These are phyloP conservation scores for Cyprinodon brontotheroides DNA, from an alignment of 2,113 vertebrate genomes.

Conservation along the genomic window DNA sequence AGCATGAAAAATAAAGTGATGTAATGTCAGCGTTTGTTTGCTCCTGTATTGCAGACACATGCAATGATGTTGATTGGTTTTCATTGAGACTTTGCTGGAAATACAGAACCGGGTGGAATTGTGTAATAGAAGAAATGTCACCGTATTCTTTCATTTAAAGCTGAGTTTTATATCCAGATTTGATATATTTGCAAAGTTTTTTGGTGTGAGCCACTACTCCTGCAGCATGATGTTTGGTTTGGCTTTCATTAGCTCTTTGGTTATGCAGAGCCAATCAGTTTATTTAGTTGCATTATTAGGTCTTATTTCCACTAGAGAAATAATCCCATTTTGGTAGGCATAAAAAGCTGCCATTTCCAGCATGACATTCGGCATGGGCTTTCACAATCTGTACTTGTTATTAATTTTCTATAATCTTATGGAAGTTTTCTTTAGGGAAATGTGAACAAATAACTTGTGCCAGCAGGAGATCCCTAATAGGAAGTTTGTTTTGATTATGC, in stretches of 20 bases:
- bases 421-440: neutral
- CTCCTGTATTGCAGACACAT: neutral
- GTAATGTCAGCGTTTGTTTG: neutral
- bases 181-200: slow-evolving; percentile 16
- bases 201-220: slow-evolving; percentile 15
- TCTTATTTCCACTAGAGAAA: neutral
- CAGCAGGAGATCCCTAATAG: too few species aligned
- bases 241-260: neutral
- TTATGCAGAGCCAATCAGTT: neutral
- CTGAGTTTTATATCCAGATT: neutral
- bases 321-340: neutral
- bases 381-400: neutral
- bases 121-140: neutral
- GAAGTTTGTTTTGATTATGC: too few species aligned
- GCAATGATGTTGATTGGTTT: neutral
- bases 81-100: neutral
- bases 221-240: neutral
- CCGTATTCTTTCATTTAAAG: neutral
- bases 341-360: neutral
- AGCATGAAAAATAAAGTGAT: neutral
- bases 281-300: neutral
- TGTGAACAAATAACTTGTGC: neutral
- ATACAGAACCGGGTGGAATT: neutral
- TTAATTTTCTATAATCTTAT: neutral
- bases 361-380: neutral